A percentile compares a stretch with the other conserved stretches of the same genome.
Conservation (phyloP, 2,113 vertebrate genomes). For the Opisthocomus hoazin region DNA sequence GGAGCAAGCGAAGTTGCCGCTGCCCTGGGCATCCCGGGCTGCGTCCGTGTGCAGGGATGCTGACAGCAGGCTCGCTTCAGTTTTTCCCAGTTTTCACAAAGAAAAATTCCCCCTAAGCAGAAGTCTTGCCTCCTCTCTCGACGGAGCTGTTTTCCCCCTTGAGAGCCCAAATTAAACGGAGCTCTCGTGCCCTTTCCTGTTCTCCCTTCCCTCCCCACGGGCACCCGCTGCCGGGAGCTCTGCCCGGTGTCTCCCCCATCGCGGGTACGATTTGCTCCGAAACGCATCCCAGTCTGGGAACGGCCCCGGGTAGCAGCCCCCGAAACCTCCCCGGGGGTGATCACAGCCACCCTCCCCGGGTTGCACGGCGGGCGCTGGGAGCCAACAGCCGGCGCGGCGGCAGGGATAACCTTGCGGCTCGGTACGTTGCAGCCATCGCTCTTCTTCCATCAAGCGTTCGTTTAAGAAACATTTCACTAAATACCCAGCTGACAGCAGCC, state of each 20-base stretch:
- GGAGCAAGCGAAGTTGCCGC: rapidly evolving
- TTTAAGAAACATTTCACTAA: conserved; percentile 36
- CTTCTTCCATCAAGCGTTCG: conserved; percentile 22
- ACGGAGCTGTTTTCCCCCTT: not conserved
- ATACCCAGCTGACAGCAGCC: conserved; percentile 18
- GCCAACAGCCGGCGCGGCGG: not conserved
- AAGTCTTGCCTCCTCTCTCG: not conserved
- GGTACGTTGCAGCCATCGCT: not conserved
- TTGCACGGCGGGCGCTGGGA: not conserved
- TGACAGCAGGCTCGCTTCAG: not conserved
- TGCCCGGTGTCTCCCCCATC: rapidly evolving
- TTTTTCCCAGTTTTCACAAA: not conserved
- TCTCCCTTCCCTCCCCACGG: not conserved
- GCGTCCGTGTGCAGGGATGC: rapidly evolving
- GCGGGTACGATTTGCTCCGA: rapidly evolving
- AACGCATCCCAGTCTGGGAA: rapidly evolving
- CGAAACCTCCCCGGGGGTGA: rapidly evolving
- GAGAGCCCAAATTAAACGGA: not conserved
- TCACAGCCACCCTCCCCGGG: too few species aligned
- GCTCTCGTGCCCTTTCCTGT: not conserved
- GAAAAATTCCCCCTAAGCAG: not conserved
- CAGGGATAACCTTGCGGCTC: not conserved
- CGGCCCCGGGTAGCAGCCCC: rapidly evolving
- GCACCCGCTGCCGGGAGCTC: not conserved
- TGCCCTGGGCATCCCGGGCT: not conserved